phyloP scores from a whole-genome alignment of 2,888 invertebrate genomes.

The Drosophila nigritarsus region DNA sequence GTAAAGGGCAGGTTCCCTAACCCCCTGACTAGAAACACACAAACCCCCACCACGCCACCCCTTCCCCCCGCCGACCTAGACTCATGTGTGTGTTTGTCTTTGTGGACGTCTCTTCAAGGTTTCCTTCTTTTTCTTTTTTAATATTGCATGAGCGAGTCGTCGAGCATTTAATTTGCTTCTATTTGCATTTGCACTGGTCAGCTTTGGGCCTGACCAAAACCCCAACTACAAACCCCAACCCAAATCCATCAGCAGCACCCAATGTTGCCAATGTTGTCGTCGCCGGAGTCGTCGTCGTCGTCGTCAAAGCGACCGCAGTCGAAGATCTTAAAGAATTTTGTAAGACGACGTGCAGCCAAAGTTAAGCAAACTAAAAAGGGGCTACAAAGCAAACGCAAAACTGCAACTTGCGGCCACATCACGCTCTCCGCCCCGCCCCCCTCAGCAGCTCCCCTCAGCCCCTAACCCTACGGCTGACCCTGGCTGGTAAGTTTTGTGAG shows the following conservation, averaged over 20 bases:
- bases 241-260: neutral
- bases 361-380: conserved; percentile 39
- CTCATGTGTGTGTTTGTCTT: conserved; percentile 40
- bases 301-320: conserved; percentile 83
- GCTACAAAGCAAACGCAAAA: conserved; percentile 49
- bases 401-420: conserved; percentile 61
- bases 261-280: conserved; percentile 35
- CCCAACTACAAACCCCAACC: neutral
- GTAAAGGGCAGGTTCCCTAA: neutral
- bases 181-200: conserved; percentile 71
- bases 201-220: neutral
- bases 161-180: conserved; percentile 60
- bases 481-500: conserved; percentile 66
- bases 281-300: conserved; percentile 59
- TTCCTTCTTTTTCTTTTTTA: conserved; percentile 31
- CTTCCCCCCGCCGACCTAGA: neutral
- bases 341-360: conserved; percentile 68
- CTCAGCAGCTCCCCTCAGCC: neutral
- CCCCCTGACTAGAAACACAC: neutral
- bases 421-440: neutral
- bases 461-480: conserved; percentile 5
- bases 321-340: conserved; percentile 80
- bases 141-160: conserved; percentile 64
- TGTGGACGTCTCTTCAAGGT: conserved; percentile 30
- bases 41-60: neutral